Conservation (phyloP, 2,888 invertebrate species). For the Poecilobothrus nobilitatus region DNA sequence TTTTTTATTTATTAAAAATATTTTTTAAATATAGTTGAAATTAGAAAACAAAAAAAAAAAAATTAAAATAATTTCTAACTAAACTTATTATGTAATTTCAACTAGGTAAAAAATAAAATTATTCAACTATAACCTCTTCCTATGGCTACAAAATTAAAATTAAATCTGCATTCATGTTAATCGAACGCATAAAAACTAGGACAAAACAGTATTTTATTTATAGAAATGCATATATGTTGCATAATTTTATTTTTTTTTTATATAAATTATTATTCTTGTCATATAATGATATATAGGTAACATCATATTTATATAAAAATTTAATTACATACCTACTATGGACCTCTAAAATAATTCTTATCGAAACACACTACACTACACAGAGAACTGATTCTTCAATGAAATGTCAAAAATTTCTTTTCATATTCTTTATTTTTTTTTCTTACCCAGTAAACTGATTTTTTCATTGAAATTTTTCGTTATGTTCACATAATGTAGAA, state of each 20-base stretch:
- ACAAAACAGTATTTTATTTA: neutral
- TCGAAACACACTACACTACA: no score
- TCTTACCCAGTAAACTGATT: no score
- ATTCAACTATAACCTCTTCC: conserved; percentile 3
- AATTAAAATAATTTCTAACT: neutral
- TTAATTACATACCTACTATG: neutral
- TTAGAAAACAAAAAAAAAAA: neutral
- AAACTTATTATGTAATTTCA: neutral
- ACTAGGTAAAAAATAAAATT: neutral
- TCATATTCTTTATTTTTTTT: no score
- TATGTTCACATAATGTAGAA: no score
- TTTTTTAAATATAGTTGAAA: neutral
- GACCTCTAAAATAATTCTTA: neutral
- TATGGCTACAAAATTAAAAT: conserved; percentile 4
- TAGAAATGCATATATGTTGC: neutral
- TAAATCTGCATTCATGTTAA: neutral
- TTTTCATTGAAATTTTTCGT: no score
- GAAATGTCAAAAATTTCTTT: no score
- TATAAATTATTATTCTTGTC: conserved; percentile 4
- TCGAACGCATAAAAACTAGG: neutral
- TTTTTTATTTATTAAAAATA: no score
- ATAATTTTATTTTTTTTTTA: neutral
- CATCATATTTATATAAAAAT: neutral
- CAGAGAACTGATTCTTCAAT: no score
- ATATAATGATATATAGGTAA: neutral